Evolutionary conservation across 2,113 vertebrate genomes (phyloP), one percentile per base, ranked within the genome.

Genomic region (Chascanopsetta lugubris): DNA sequence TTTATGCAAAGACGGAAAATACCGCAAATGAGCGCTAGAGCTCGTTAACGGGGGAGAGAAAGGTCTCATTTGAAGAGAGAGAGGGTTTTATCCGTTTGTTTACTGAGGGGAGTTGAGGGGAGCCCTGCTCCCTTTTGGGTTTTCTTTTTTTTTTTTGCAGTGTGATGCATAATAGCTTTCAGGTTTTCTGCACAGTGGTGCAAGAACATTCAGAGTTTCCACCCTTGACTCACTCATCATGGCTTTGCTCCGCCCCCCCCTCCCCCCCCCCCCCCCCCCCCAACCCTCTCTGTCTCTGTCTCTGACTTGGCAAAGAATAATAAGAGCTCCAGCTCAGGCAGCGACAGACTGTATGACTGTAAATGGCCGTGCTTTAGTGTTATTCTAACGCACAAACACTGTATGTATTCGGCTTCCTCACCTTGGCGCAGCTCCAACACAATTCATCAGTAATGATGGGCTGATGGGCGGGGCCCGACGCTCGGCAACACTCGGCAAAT

Each of bases 201-300:
- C 77, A 46, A 87, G 85, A 89, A 88, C 83, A 90, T 90, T 92
- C 91, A 92, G 85, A 93, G 82, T 92, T 92, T 91, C 91, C 91
- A 92, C 75, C 72, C 85, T 73, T 82, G 87, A 90, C 79, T 88
- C 85, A 86, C 82, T 81, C 69, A 59, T 51, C 32, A 42, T 60
- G 64, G 43, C 70, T 77, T 54, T 57, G n/a, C 63, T 55, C 53
- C 42, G 6, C 36, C 43, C 65, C 36, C 51, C 4, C 1, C 57
- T 65, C 70, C 20, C 53, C 50, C 67, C 66, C 43, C 65, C 36
- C 51, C 4, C 1, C 57, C 62, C 70, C 20, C 53, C 50, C 67
- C 66, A 15, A 25, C 22, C 56, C 66, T 66, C 42, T 64, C 60
- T 17, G 40, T 45, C 43, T 56, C 53, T 49, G 3, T 67, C 47